Evolutionary conservation across 2,888 invertebrate genomes (phyloP), one percentile per base, ranked within the genome.

Genomic region (Xestobium rufovillosum): DNA sequence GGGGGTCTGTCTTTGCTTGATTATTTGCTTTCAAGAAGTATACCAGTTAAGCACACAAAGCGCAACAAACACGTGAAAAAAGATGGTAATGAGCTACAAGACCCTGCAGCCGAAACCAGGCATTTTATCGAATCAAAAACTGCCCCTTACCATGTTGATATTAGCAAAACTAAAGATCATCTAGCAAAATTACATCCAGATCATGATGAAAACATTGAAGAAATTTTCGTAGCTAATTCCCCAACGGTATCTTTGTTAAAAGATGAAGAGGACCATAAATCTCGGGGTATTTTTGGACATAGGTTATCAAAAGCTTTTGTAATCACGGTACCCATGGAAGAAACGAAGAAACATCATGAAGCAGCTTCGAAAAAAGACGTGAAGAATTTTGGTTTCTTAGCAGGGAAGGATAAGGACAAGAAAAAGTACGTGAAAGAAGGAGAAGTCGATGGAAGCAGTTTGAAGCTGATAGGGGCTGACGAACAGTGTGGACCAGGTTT

Each of bases 401-500:
- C n/a, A n/a, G n/a, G n/a, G n/a, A 32, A 19, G 15, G 16, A 23
- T 13, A 31, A 16, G 10, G 34, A 26, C 4, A 4, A 13, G 3
- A 30, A 30, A 14, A 12, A 30, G 14, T n/a, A 30, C 12, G 12
- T 13, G 26, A 34, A 34, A 14, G 12, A 10, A n/a, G n/a, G n/a
- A 13, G 14, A 36, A 36, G 25, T 28, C 26, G 2, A 16, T 29
- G 45, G 49, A 27, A 51, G 67, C 47, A 68, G 73, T 45, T 63
- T 70, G 53, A 75, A 71, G 51, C 66, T 83, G 28, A 51, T 83
- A 12, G 81, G 83, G 1, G 80, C 77, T 12, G 62, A 56, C 10
- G 83, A 83, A 54, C 80, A 83, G 55, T 85, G 85, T 59, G 83
- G 83, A 11, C 84, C 83, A 1, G 83, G 76, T 31, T 69, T 78